Base-by-base conservation (phyloP, 37 sponge, comb jelly and placozoan genomes). In the Aplysina aerophoba region DNA sequence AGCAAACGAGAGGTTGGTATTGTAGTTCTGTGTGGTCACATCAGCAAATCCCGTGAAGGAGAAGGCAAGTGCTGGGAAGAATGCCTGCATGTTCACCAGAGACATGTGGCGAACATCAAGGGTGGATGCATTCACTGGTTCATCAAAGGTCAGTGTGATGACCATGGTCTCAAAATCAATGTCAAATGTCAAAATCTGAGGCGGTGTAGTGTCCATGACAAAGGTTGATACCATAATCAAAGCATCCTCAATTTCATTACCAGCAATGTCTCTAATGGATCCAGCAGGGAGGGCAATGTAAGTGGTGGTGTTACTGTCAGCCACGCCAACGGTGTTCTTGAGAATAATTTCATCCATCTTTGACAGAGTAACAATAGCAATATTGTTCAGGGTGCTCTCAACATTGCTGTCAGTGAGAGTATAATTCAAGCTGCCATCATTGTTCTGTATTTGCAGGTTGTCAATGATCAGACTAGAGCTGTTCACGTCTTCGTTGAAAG, bases 71-170 rank as follows among this genome's bases (percentile, higher is more conserved):
- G 20, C n/a, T 58, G 95, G 95, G 73, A 95, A 92, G 5, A 85
- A 55, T 21, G 83, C 88, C 55, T 62, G 86, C 50, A 84, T 82
- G 73, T 87, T 92, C 60, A 89, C 88, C 30, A 95, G 57, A 12
- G 65, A 36, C n/a, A 95, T 68, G 61, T 95, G 95, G 19, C 92
- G 77, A 17, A 88, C 88, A 80, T 95, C 92, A 14, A 95, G 74
- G 20, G 92, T 89, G 66, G 39, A 17, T 0, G 66, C 24, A 80
- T 92, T 66, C 33, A 95, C 63, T 41, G 95, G 95, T 65, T 95
- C 95, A 88, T 92, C 87, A 64, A 95, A 95, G 27, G 77, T 73
- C 19, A 95, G 86, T 24, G 61, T 83, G 31, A 95, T 87, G 20
- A 73, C 63, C 88, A 92, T 86, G 27, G 73, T 55, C 33, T 86